Conservation (phyloP, 2,797 vertebrate species). For the Heteromormyrus szaboi region DNA sequence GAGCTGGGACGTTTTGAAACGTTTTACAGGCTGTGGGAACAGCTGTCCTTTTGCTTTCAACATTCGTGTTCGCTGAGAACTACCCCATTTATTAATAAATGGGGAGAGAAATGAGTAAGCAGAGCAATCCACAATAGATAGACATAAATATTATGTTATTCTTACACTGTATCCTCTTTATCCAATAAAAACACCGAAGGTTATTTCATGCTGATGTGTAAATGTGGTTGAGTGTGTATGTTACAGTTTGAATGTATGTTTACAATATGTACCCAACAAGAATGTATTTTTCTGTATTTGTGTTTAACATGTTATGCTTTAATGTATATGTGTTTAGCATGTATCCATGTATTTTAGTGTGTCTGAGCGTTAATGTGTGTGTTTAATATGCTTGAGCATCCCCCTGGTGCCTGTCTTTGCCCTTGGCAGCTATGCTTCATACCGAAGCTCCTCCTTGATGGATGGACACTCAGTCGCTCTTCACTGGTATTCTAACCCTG, state of each 20-base stretch:
- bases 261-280: neutral
- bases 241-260: neutral
- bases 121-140: neutral
- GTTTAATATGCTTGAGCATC: slow-evolving; percentile 6
- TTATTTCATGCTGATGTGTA: slow-evolving; percentile 4
- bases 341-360: slow-evolving; percentile 17
- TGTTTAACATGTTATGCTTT: neutral
- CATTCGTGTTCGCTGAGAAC: neutral
- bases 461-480: slow-evolving; percentile 42
- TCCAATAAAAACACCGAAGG: neutral
- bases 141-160: neutral
- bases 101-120: neutral
- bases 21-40: neutral
- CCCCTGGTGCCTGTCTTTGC: neutral
- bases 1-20: neutral
- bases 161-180: neutral
- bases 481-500: slow-evolving; percentile 65
- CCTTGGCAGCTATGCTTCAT: neutral
- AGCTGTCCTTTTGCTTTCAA: neutral
- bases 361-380: slow-evolving; percentile 11
- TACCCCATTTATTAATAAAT: neutral
- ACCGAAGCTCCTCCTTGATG: slow-evolving; percentile 36
- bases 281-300: neutral
- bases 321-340: slow-evolving; percentile 8
- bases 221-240: slow-evolving; percentile 3